phyloP scores from a whole-genome alignment of 2,888 invertebrate species.

The Cephalotes varians region DNA sequence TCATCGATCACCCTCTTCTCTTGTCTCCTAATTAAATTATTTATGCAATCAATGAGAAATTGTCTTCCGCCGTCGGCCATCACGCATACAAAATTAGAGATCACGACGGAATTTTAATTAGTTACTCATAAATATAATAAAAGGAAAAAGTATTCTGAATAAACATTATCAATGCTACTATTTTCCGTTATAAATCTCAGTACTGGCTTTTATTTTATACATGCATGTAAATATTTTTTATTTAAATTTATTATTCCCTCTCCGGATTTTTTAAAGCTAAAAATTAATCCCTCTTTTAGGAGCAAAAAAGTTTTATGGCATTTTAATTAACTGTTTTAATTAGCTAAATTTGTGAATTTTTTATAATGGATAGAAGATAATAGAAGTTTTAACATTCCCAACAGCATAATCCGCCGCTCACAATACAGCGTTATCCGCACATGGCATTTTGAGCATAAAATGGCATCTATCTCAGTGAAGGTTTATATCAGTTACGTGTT shows the following conservation, averaged over 20 bases:
- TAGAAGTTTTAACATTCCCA: slow-evolving; percentile 24
- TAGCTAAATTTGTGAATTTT: slow-evolving; percentile 20
- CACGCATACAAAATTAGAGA: slow-evolving; percentile 19
- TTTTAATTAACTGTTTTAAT: slow-evolving; percentile 37
- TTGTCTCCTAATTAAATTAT: slow-evolving; percentile 59
- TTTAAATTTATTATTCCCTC: not conserved
- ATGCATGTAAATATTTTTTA: not conserved
- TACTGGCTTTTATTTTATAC: not conserved
- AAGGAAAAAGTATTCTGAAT: not conserved
- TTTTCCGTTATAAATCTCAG: not conserved
- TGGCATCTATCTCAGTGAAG: slow-evolving; percentile 37
- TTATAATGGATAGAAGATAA: not conserved
- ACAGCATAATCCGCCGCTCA: slow-evolving; percentile 25
- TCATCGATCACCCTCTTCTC: slow-evolving; percentile 45
- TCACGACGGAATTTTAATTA: slow-evolving; percentile 7
- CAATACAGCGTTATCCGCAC: slow-evolving; percentile 36
- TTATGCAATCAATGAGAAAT: slow-evolving; percentile 37
- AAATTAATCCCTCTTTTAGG: not conserved
- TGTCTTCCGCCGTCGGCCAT: slow-evolving; percentile 8
- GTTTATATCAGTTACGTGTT: slow-evolving; percentile 40
- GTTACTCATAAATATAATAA: not conserved
- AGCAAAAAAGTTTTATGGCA: not conserved
- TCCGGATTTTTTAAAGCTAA: not conserved
- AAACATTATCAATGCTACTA: not conserved
- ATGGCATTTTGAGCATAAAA: slow-evolving; percentile 28